A percentile compares a stretch with the other conserved stretches of the same genome.
Conservation (phyloP, 2,888 invertebrate species). For the Cantharis rustica region DNA sequence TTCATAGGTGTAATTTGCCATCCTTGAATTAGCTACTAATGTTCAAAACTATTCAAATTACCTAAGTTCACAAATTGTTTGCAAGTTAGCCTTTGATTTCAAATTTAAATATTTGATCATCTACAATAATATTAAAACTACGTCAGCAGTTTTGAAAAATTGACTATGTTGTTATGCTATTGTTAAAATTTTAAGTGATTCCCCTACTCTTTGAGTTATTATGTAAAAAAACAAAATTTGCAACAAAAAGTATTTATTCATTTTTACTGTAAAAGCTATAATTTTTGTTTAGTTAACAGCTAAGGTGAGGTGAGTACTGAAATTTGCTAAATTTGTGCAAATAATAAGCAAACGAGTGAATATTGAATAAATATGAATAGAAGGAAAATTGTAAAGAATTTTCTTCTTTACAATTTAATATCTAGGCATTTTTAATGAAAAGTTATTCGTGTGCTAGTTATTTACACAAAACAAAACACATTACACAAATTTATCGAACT, state of each 20-base stretch:
- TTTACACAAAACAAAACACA: neutral
- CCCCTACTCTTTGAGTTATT: neutral
- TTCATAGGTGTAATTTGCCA: neutral
- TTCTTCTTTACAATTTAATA: neutral
- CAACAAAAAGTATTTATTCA: neutral
- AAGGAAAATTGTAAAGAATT: neutral
- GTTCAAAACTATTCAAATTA: neutral
- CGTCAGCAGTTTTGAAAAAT: neutral
- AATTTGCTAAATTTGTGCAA: neutral
- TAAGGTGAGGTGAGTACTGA: neutral
- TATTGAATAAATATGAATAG: neutral
- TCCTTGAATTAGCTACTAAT: neutral
- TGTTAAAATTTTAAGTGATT: neutral
- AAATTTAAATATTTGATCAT: neutral
- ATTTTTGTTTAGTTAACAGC: neutral
- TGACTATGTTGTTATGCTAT: too few relatives aligned
- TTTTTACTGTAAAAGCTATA: neutral
- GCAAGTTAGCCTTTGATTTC: neutral
- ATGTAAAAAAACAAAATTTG: neutral
- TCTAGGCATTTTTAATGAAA: neutral
- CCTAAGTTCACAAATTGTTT: neutral
- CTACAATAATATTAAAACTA: neutral
- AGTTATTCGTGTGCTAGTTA: neutral
- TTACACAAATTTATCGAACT: neutral
- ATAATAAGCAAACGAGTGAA: neutral